Base-by-base conservation (phyloP, 2,888 invertebrate genomes). In the Chymomyza fuscimana region DNA sequence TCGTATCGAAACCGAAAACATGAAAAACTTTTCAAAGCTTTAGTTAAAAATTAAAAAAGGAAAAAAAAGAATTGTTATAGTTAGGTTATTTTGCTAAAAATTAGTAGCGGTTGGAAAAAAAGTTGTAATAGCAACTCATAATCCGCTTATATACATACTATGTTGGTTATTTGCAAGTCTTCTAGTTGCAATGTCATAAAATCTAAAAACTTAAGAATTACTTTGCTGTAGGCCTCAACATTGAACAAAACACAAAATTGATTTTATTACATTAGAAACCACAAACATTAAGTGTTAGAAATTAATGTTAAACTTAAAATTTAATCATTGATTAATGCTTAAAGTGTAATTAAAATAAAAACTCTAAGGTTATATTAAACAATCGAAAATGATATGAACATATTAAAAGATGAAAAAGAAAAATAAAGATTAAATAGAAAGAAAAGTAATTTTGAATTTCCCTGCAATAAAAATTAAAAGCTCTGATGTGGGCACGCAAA, bases 181-280 rank as follows among this genome's bases (percentile, higher is more conserved):
- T 12, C 40, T 46, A 46, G 40, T 46, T 46, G 40, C 12, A 46
- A 46, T 46, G 40, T 46, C 40, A 46, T 46, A 46, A 46, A 46
- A 4, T 12, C 6, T 46, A 46, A 46, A 12, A 46, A 46, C 10
- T 46, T 46, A 46, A 46, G 40, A 46, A 12, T 46, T 46, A 46
- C 4, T 12, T 46, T 46, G 40, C 40, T 46, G 40, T 46, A 46
- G 12, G 40, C 10, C 40, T 46, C 4, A 46, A 46, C 12, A 46
- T 46, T 46, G 40, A 76, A 72, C 67, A 79, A 72, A 71, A 78
- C 77, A 77, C 68, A 71, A 54, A 68, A 77, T 77, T 77, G 70
- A 65, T 40, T 70, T 65, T 65, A 70, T 77, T 63, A 46, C 40
- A 68, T 60, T 61, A 59, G 66, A 46, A 67, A 67, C 73, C 68